Evolutionary conservation across 2,113 vertebrate species (phyloP), one percentile per base, ranked within the genome.

Genomic region (Arizona elegans): DNA sequence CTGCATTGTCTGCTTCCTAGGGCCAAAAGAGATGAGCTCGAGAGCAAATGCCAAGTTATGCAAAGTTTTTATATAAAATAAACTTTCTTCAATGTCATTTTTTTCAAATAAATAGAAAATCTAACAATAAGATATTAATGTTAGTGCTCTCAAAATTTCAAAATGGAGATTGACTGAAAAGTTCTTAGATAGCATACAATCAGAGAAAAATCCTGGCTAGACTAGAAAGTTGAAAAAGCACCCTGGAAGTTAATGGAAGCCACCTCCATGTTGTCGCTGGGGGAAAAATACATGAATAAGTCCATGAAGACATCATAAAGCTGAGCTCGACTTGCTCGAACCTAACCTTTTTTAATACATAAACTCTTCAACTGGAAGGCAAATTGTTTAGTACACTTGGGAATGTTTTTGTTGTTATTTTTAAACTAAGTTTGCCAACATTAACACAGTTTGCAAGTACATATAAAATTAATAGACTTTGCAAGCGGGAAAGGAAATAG

Each of bases 401-500:
- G 90, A 23, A 56, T 89, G 10, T 26, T 92, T 96, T 88, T 93
- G 26, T 62, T 62, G 21, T 90, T 81, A 81, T 81, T 81, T 70
- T 90, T 43, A 89, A 62, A 95, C 92, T 93, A 94, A n/a, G 0
- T 94, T 96, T 94, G 96, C 58, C 93, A 93, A 96, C n/a, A 81
- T 94, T 94, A 96, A 96, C 91, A 94, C 29, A 58, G 12, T 96
- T 95, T 92, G 91, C 26, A 97, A 87, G 89, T 81, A 94, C 96
- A 92, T 91, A 92, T 90, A 93, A 97, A 96, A 94, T 94, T 89
- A 95, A 97, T 95, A 96, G 90, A 94, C 94, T 90, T 65, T 92
- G 94, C 95, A 94, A 91, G 91, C 94, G 95, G 97, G 95, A 95
- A 94, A 95, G 93, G 94, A 92, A 87, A 92, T 96, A 94, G 87